These are phyloP conservation scores for Dryobotodes eremita DNA, from an alignment of 2,888 invertebrate species.

Conservation along the genomic window DNA sequence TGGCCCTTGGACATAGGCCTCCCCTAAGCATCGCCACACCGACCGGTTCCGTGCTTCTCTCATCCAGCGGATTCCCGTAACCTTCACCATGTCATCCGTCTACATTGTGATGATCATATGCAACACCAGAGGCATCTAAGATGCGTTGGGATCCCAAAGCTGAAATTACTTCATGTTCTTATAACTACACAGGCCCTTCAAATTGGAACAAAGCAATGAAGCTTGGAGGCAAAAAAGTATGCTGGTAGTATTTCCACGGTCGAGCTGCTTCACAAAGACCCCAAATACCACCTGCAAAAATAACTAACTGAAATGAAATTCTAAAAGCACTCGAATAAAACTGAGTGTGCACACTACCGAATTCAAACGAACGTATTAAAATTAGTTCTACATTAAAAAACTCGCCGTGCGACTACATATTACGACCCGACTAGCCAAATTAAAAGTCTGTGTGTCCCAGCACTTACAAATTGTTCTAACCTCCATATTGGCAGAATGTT, in stretches of 20 bases:
- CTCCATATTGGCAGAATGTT: slow-evolving; percentile 78
- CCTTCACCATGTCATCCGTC: too few relatives aligned
- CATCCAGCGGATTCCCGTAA: too few relatives aligned
- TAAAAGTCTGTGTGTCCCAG: slow-evolving; percentile 72
- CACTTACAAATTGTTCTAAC: slow-evolving; percentile 80
- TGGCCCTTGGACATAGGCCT: too few relatives aligned
- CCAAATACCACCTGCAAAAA: slow-evolving; percentile 5
- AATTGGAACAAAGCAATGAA: too few relatives aligned
- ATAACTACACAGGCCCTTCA: too few relatives aligned
- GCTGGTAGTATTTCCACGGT: neutral
- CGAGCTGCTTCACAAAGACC: neutral
- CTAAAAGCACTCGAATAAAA: slow-evolving; percentile 35
- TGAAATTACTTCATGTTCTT: too few relatives aligned
- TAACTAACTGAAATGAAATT: slow-evolving; percentile 27
- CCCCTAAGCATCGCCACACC: too few relatives aligned
- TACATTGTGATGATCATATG: too few relatives aligned
- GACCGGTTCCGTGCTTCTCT: too few relatives aligned
- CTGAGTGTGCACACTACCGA: slow-evolving; percentile 17
- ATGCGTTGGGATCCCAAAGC: too few relatives aligned
- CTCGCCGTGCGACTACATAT: slow-evolving; percentile 14
- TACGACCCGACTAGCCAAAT: slow-evolving; percentile 58
- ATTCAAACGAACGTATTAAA: slow-evolving; percentile 49
- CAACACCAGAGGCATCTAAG: too few relatives aligned
- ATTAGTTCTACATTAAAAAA: slow-evolving; percentile 38
- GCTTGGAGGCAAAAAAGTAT: too few relatives aligned